These are phyloP conservation scores for Choloepus hoffmanni DNA, from an alignment of 2,113 vertebrate genomes.

Conservation along the genomic window DNA sequence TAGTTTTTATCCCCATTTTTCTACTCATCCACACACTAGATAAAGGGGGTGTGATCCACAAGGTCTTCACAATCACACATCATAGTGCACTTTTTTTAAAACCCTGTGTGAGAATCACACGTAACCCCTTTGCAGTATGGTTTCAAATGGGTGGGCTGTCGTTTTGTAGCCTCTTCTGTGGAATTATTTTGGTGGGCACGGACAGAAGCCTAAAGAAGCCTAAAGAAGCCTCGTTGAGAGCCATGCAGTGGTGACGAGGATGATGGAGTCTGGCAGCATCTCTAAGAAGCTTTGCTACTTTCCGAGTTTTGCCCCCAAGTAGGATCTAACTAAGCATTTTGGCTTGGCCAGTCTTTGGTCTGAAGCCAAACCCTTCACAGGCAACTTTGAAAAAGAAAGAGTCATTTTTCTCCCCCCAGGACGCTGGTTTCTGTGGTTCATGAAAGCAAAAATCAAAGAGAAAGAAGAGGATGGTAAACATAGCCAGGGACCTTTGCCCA, in stretches of 20 bases:
- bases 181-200: background rate
- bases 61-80: no score
- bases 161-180: background rate
- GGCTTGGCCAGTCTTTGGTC: background rate
- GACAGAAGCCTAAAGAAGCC: no score
- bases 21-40: no score
- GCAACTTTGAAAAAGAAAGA: background rate
- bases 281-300: background rate
- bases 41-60: no score
- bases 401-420: background rate
- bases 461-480: slow-evolving; percentile 42
- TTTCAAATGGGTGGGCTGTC: background rate
- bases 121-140: background rate
- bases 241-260: background rate
- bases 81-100: background rate
- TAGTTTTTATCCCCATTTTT: no score
- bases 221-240: background rate
- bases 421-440: background rate
- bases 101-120: background rate
- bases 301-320: background rate
- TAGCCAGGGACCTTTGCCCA: background rate
- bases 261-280: background rate
- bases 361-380: background rate
- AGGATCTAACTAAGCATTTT: background rate
- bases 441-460: background rate